phyloP scores from a whole-genome alignment of 2,113 vertebrate genomes.

The Hipposideros armiger region DNA sequence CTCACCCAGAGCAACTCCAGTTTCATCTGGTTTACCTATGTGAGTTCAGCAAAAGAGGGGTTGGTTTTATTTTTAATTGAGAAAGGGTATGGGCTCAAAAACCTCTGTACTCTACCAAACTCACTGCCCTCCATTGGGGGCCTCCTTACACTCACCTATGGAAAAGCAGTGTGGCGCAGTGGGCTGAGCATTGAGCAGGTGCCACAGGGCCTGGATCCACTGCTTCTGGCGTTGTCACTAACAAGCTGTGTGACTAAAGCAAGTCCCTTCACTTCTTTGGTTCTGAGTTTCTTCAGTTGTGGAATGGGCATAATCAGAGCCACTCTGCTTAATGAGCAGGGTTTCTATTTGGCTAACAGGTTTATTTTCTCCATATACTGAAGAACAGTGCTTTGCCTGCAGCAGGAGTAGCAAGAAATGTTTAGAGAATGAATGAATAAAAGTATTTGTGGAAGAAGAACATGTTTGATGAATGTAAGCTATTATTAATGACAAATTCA shows the following conservation, averaged over 20 bases:
- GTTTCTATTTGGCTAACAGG: not conserved
- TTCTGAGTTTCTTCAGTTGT: constrained; percentile 58
- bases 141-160: not conserved
- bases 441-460: constrained; percentile 47
- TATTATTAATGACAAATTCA: constrained; percentile 74
- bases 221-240: constrained; percentile 3
- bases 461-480: constrained; percentile 39
- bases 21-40: not conserved
- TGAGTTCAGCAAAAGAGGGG: not conserved
- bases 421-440: constrained; percentile 41
- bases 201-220: not conserved
- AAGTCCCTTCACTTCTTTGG: not conserved
- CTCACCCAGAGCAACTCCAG: not conserved
- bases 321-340: constrained; percentile 40
- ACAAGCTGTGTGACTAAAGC: not conserved
- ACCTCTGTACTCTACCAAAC: not conserved
- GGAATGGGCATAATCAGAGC: constrained; percentile 16
- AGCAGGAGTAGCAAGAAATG: not conserved
- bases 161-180: not conserved
- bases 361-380: constrained; percentile 36
- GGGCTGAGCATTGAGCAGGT: not conserved
- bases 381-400: not conserved
- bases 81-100: not conserved
- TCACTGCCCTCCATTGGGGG: not conserved
- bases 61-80: constrained; percentile 30